Conservation (phyloP, 2,888 invertebrate species). For the Lamellibrachia satsuma region DNA sequence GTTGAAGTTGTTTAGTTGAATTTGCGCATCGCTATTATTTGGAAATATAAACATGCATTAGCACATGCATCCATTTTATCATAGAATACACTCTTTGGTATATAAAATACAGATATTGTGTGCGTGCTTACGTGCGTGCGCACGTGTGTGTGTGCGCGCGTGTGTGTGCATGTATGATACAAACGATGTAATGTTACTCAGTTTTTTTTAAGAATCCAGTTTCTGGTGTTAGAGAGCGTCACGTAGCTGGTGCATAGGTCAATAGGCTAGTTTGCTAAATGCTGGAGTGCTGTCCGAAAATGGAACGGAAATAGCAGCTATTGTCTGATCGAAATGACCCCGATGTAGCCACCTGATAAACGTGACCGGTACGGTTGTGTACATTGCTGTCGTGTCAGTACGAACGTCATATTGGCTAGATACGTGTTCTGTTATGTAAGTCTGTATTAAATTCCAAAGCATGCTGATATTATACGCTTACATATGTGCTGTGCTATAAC, state of each 20-base stretch:
- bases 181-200: not conserved
- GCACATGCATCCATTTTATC: too few species aligned
- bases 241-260: not conserved
- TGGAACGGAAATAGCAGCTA: not conserved
- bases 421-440: not conserved
- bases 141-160: not conserved
- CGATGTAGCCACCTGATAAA: not conserved
- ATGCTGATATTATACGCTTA: not conserved
- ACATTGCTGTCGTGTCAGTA: not conserved
- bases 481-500: not conserved
- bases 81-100: too few species aligned
- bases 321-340: not conserved
- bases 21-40: too few species aligned
- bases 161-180: not conserved
- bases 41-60: too few species aligned
- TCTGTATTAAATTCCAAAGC: not conserved
- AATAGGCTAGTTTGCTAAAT: not conserved
- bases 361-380: not conserved
- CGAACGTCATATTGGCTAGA: not conserved
- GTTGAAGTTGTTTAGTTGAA: too few species aligned
- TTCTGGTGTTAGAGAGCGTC: too few species aligned
- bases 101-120: too few species aligned
- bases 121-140: not conserved
- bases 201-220: not conserved
- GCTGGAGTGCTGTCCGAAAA: not conserved